These are phyloP conservation scores for Platanista minor DNA, from an alignment of 2,113 vertebrate species.

Conservation along the genomic window DNA sequence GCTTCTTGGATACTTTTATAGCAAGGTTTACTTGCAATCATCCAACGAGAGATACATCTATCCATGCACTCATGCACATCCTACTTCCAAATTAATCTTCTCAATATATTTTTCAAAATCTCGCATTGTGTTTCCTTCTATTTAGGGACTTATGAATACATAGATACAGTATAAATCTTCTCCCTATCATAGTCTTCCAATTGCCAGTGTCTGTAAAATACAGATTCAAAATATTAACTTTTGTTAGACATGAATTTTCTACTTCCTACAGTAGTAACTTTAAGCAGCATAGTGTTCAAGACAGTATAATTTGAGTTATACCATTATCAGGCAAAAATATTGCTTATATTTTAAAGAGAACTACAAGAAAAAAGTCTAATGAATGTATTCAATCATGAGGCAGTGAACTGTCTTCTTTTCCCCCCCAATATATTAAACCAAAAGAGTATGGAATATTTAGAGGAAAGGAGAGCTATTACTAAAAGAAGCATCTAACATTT, in stretches of 20 bases:
- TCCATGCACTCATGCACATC: background rate
- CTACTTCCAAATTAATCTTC: conserved; percentile 43
- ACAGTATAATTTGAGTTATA: conserved; percentile 45
- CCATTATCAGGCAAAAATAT: background rate
- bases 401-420: background rate
- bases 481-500: background rate
- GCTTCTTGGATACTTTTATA: conserved; percentile 4
- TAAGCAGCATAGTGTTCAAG: conserved; percentile 38
- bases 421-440: background rate
- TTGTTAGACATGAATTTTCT: background rate
- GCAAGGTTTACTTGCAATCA: background rate
- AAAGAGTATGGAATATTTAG: background rate
- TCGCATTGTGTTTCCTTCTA: background rate
- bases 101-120: background rate
- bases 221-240: conserved; percentile 36
- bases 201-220: conserved; percentile 41
- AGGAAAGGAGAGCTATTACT: background rate
- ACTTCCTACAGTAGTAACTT: conserved; percentile 22
- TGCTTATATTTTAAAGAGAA: conserved; percentile 25
- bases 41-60: background rate
- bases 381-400: background rate
- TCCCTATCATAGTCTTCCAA: background rate
- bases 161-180: conserved; percentile 6
- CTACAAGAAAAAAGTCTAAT: background rate
- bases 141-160: background rate